Evolutionary conservation across 2,888 invertebrate genomes (phyloP).

Genomic region (Synergus gifuensis): DNA sequence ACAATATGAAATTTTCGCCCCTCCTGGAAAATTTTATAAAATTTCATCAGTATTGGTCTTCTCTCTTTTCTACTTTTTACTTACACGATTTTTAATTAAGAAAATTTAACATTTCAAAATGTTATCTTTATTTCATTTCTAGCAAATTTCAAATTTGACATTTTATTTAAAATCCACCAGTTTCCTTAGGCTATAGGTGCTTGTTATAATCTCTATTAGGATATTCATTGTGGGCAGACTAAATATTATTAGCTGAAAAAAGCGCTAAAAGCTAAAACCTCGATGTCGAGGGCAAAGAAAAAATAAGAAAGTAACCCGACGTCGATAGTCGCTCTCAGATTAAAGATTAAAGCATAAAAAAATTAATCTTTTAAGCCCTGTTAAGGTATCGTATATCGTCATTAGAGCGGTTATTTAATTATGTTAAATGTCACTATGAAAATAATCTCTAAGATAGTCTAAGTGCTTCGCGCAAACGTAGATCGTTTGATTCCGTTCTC

Average conservation of each 20-base stretch:
- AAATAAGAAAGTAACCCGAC: conserved; percentile 10
- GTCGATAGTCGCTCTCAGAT: conserved; percentile 4
- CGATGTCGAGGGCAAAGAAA: conserved; percentile 30
- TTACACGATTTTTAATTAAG: not conserved
- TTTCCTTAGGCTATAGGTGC: conserved; percentile 33
- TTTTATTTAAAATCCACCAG: not conserved
- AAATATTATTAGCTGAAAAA: conserved; percentile 15
- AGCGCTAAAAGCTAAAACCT: conserved; percentile 14
- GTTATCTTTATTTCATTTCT: not conserved
- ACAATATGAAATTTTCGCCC: conserved; percentile 12
- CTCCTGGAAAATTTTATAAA: not conserved
- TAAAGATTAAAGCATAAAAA: conserved; percentile 8
- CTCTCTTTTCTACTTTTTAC: conserved; percentile 1
- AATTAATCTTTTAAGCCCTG: conserved; percentile 21
- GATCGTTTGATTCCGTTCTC: conserved; percentile 28
- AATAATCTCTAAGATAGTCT: conserved; percentile 25
- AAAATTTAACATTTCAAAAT: no score
- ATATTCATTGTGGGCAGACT: conserved; percentile 24
- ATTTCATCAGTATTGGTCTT: not conserved
- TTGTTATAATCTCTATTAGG: conserved; percentile 30
- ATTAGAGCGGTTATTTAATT: conserved; percentile 39
- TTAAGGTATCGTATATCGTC: conserved; percentile 38
- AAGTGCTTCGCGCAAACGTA: conserved; percentile 37
- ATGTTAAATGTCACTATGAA: conserved; percentile 40
- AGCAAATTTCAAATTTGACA: not conserved